Percentiles rank a stretch among this genome's conserved stretches.
Evolutionary conservation across 53 echinoderm and acorn worm species (phyloP).

Genomic region (Mesocentrotus franciscanus): DNA sequence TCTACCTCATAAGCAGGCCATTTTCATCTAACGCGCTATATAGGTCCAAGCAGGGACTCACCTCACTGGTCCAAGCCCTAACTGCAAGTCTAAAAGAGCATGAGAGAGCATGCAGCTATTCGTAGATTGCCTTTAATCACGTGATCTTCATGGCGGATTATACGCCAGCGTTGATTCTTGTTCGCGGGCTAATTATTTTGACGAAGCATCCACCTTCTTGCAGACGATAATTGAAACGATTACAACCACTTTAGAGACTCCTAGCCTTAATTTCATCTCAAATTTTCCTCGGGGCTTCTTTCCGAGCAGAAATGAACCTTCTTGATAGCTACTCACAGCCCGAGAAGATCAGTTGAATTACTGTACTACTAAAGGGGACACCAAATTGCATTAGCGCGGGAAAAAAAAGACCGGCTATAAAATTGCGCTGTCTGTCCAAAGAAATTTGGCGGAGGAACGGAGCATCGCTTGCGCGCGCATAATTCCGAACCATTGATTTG

Average conservation of each 20-base stretch:
- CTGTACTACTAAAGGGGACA: slow-evolving; percentile 64
- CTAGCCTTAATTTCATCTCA: slow-evolving; percentile 49
- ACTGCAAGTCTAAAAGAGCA: background rate
- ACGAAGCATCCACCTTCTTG: slow-evolving; percentile 31
- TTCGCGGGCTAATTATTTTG: slow-evolving; percentile 52
- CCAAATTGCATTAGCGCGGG: slow-evolving; percentile 62
- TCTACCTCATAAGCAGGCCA: background rate
- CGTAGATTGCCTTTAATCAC: background rate
- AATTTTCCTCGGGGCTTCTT: slow-evolving; percentile 45
- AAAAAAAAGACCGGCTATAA: slow-evolving; percentile 33
- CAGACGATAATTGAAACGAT: slow-evolving; percentile 66
- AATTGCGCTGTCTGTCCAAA: slow-evolving; percentile 59
- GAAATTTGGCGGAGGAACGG: slow-evolving; percentile 41
- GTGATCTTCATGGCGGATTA: slow-evolving; percentile 23
- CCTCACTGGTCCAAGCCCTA: no score
- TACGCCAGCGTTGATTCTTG: background rate
- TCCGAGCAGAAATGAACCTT: background rate
- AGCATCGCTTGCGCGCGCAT: slow-evolving; percentile 32
- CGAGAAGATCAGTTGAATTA: slow-evolving; percentile 19
- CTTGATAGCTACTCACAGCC: slow-evolving; percentile 20
- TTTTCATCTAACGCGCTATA: background rate
- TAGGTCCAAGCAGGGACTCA: no score
- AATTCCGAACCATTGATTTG: slow-evolving; percentile 45
- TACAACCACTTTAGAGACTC: slow-evolving; percentile 62
- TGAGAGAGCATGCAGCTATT: background rate